A percentile compares a stretch with the other conserved stretches of the same genome.
Evolutionary conservation across 2,797 vertebrate genomes (phyloP).

Genomic region (Crotalus adamanteus): DNA sequence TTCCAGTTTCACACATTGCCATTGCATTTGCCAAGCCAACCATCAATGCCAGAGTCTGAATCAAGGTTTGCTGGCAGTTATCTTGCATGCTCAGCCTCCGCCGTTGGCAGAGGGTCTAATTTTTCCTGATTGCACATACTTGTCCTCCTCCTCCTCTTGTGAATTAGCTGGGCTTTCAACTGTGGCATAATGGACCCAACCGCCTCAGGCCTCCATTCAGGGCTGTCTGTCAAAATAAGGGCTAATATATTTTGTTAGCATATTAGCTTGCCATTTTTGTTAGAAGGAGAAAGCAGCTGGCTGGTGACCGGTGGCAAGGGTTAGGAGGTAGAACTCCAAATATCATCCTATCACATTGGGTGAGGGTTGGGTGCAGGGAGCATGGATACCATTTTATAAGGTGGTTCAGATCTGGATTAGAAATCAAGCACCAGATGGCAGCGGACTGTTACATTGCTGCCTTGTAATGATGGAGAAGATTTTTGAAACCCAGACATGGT

Average conservation of each 20-base stretch:
- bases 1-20: conserved; percentile 68
- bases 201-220: conserved; percentile 19
- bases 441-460: not conserved
- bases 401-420: not conserved
- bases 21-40: conserved; percentile 61
- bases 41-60: conserved; percentile 62
- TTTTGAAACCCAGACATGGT: not conserved
- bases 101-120: conserved; percentile 59
- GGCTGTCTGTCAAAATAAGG: conserved; percentile 56
- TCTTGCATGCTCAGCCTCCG: conserved; percentile 44
- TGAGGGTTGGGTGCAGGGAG: not conserved
- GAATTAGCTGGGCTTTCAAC: conserved; percentile 62
- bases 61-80: conserved; percentile 66
- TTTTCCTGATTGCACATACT: conserved; percentile 68
- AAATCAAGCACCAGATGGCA: not conserved
- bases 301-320: conserved; percentile 48
- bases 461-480: not conserved
- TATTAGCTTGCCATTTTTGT: conserved; percentile 60
- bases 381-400: not conserved
- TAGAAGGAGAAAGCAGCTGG: conserved; percentile 52
- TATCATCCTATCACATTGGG: conserved; percentile 44
- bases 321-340: not conserved
- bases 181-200: conserved; percentile 47
- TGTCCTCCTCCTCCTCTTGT: conserved; percentile 63
- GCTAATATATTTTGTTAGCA: conserved; percentile 65